phyloP scores from a whole-genome alignment of 1,140 invertebrate species.

The Drosophila ambigua region DNA sequence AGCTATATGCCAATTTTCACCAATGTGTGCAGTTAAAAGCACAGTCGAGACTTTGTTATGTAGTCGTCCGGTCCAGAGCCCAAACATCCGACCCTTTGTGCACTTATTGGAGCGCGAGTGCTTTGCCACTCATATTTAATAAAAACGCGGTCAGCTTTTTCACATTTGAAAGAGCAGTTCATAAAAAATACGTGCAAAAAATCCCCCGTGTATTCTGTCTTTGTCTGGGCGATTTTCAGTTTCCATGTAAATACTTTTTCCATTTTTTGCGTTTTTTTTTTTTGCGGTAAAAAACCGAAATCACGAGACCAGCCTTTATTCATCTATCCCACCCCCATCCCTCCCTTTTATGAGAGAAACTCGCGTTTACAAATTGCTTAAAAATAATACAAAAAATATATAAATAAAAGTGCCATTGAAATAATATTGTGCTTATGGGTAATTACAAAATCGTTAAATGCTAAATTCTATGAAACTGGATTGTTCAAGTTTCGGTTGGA shows the following conservation, averaged over 20 bases:
- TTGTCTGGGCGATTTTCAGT: conserved; percentile 32
- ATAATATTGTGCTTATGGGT: conserved; percentile 73
- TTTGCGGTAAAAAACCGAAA: conserved; percentile 42
- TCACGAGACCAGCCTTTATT: conserved; percentile 4
- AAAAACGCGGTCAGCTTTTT: conserved; percentile 40
- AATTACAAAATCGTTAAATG: conserved; percentile 78
- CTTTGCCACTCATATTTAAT: conserved; percentile 27
- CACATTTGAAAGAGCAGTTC: conserved; percentile 54
- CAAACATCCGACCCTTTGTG: conserved; percentile 56
- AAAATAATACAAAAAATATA: conserved; percentile 20
- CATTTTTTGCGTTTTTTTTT: conserved; percentile 44
- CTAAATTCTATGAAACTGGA: conserved; percentile 51
- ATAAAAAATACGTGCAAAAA: conserved; percentile 46
- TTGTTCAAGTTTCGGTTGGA: conserved; percentile 49
- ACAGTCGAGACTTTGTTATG: conserved; percentile 46
- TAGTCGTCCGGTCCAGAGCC: conserved; percentile 46
- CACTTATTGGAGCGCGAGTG: conserved; percentile 68
- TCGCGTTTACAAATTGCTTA: conserved; percentile 49
- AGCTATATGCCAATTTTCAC: conserved; percentile 37
- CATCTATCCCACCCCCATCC: conserved; percentile 3
- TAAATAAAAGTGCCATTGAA: conserved; percentile 65
- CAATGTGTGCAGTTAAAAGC: conserved; percentile 45
- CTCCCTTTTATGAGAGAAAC: background rate
- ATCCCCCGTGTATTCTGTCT: conserved; percentile 14
- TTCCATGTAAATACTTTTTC: conserved; percentile 71